These are phyloP conservation scores for Eriocheir sinensis DNA, from an alignment of 1,140 invertebrate genomes.

Conservation along the genomic window DNA sequence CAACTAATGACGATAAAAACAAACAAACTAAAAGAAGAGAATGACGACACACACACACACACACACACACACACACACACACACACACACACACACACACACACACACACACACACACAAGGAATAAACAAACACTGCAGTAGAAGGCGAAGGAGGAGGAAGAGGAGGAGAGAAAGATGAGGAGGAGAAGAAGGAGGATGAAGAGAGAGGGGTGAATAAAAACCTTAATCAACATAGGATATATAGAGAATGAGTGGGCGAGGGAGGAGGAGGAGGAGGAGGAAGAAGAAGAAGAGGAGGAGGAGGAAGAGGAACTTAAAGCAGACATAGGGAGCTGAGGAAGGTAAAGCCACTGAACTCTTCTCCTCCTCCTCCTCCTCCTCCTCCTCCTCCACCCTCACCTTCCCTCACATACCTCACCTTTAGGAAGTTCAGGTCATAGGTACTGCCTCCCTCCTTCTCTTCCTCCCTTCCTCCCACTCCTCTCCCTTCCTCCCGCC, in stretches of 20 bases:
- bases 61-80: no score
- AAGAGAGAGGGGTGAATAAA: not conserved
- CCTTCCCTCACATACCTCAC: not conserved
- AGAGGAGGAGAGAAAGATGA: slow-evolving; percentile 46
- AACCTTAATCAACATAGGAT: slow-evolving; percentile 26
- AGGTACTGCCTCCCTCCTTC: no score
- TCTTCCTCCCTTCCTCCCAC: not conserved
- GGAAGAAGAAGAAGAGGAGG: not conserved
- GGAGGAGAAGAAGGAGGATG: slow-evolving; percentile 19
- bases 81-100: no score
- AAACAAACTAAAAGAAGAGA: no score
- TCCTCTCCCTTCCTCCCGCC: not conserved
- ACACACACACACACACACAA: no score
- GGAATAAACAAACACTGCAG: no score
- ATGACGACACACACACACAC: no score
- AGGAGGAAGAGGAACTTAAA: not conserved
- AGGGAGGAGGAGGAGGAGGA: not conserved
- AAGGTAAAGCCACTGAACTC: not conserved
- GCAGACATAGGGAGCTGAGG: not conserved
- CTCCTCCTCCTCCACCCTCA: not conserved
- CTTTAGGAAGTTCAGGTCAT: no score
- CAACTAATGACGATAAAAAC: no score
- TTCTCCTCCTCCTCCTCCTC: not conserved
- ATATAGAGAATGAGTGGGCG: not conserved
- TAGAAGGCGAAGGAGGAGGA: no score